phyloP scores from a whole-genome alignment of 2,797 vertebrate genomes.

The Poeciliopsis turneri region DNA sequence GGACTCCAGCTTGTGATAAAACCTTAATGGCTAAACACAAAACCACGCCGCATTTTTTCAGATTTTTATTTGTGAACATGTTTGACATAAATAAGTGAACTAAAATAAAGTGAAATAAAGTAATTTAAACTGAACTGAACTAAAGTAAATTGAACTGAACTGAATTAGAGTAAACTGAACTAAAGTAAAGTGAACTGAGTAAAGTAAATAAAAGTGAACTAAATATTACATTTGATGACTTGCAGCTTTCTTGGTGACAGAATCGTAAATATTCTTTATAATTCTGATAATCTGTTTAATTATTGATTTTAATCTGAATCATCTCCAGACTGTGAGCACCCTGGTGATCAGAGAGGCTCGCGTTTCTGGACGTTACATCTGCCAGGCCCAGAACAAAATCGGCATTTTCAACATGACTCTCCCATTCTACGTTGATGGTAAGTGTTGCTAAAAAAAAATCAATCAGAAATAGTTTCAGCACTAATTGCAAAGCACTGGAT shows the following conservation, averaged over 20 bases:
- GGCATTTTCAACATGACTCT: slow-evolving; percentile 70
- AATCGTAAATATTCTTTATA: background rate
- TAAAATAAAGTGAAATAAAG: no score
- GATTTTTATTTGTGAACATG: background rate
- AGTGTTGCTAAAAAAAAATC: slow-evolving; percentile 55
- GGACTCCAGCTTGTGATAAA: background rate
- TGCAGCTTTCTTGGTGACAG: slow-evolving; percentile 23
- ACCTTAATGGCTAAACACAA: background rate
- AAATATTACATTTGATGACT: slow-evolving; percentile 8
- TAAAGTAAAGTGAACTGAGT: no score
- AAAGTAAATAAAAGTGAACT: no score
- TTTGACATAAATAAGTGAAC: no score
- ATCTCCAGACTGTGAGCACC: slow-evolving; percentile 82
- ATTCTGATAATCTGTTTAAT: background rate
- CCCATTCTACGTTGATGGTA: slow-evolving; percentile 87
- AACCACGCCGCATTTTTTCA: background rate
- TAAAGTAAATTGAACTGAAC: no score
- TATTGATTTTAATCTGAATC: slow-evolving; percentile 14
- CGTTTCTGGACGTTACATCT: slow-evolving; percentile 83
- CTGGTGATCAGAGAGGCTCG: slow-evolving; percentile 78
- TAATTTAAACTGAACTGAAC: no score
- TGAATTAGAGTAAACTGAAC: no score
- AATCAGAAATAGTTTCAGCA: slow-evolving; percentile 30
- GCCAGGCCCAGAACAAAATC: slow-evolving; percentile 79
- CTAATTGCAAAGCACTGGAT: slow-evolving; percentile 24